Conservation (phyloP, 2,797 vertebrate species). For the Dendrocincla fuliginosa region DNA sequence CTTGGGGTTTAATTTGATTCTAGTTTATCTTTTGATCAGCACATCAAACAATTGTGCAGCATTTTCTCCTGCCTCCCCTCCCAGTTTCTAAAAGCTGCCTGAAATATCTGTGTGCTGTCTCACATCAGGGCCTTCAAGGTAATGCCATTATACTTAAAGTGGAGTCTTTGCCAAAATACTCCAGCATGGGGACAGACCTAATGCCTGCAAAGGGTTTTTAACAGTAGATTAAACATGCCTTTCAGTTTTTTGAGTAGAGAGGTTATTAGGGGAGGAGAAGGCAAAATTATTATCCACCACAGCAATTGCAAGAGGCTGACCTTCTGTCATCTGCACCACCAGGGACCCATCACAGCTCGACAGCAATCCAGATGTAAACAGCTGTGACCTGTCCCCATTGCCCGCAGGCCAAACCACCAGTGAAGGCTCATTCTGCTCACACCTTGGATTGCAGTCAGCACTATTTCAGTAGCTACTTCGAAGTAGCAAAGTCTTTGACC, state of each 20-base stretch:
- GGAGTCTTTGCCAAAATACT: neutral
- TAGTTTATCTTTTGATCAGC: slow-evolving; percentile 63
- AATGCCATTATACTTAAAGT: neutral
- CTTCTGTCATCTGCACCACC: neutral
- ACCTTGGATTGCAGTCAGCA: neutral
- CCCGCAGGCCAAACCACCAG: neutral
- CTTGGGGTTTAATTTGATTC: slow-evolving; percentile 54
- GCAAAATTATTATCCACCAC: neutral
- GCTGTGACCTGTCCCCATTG: neutral
- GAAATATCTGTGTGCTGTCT: neutral
- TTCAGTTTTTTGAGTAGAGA: neutral
- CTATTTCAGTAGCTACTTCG: neutral
- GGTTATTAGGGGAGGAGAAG: neutral
- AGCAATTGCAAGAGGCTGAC: neutral
- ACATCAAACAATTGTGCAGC: slow-evolving; percentile 51
- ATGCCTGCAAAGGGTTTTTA: neutral
- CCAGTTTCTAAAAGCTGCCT: neutral
- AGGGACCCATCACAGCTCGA: neutral
- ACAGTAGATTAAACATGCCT: neutral
- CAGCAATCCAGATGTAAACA: neutral
- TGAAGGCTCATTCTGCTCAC: neutral
- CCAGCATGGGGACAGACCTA: neutral
- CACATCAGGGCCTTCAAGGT: neutral
- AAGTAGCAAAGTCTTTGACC: neutral
- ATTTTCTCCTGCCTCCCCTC: neutral